Percentiles rank a stretch among this genome's conserved stretches.
Conservation (phyloP, 2,113 vertebrate species). For the Danionella cerebrum region DNA sequence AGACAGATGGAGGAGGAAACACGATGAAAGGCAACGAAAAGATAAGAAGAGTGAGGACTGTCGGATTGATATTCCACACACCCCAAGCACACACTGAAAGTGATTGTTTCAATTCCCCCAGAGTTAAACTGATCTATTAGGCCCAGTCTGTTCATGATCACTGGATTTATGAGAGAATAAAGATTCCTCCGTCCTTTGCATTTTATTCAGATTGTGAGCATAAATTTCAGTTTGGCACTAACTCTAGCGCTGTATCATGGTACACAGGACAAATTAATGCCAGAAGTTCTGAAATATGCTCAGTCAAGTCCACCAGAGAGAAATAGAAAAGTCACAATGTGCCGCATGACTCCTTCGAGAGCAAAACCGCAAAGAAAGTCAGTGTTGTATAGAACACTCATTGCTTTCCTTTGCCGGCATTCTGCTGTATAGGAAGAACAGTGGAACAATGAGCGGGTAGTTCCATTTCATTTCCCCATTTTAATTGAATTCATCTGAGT, state of each 20-base stretch:
- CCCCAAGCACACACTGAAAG: slow-evolving; percentile 10
- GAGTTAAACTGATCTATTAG: slow-evolving; percentile 10
- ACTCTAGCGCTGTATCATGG: not conserved
- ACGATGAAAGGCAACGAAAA: slow-evolving; percentile 7
- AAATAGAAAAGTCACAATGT: slow-evolving; percentile 10
- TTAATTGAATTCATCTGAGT: slow-evolving; percentile 11
- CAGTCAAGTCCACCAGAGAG: slow-evolving; percentile 2
- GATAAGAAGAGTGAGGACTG: not conserved
- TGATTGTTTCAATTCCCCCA: slow-evolving; percentile 22
- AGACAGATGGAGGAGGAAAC: slow-evolving; percentile 8
- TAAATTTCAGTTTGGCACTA: slow-evolving; percentile 14
- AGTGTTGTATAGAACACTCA: not conserved
- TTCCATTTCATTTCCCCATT: slow-evolving; percentile 12
- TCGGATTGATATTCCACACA: slow-evolving; percentile 12
- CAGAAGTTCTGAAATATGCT: slow-evolving; percentile 8
- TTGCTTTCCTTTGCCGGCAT: not conserved
- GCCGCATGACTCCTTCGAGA: slow-evolving; percentile 2
- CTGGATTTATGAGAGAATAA: slow-evolving; percentile 15
- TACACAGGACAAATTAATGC: slow-evolving; percentile 19
- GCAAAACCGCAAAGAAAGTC: not conserved
- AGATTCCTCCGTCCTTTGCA: slow-evolving; percentile 8
- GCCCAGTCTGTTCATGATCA: slow-evolving; percentile 8
- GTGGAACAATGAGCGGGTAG: slow-evolving; percentile 10
- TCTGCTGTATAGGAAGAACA: not conserved
- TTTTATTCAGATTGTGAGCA: slow-evolving; percentile 12